Evolutionary conservation across 92 coral and sea anemone species (phyloP).

Genomic region (Phenganax marumi): DNA sequence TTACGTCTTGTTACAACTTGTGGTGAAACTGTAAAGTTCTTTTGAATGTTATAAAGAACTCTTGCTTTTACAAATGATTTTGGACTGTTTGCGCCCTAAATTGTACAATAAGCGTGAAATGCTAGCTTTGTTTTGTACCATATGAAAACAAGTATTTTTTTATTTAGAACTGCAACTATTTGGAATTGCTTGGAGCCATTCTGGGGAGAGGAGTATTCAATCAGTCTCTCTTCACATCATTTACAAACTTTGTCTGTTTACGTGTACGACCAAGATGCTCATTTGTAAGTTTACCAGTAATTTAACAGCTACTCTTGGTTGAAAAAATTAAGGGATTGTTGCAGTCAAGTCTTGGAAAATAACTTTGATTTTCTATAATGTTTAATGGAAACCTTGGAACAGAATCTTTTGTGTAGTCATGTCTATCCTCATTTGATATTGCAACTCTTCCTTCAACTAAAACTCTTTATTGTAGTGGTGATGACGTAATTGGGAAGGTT

Average conservation of each 20-base stretch:
- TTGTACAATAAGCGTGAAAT: too few relatives aligned
- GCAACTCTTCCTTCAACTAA: neutral
- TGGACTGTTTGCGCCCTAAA: too few relatives aligned
- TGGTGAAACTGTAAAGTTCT: too few relatives aligned
- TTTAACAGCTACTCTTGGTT: too few relatives aligned
- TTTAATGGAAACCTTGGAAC: too few relatives aligned
- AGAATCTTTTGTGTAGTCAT: too few relatives aligned
- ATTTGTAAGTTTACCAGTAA: slow-evolving; percentile 59
- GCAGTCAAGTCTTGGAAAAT: too few relatives aligned
- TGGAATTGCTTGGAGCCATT: slow-evolving; percentile 88
- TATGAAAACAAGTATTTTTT: neutral
- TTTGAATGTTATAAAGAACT: too few relatives aligned
- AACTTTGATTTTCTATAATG: too few relatives aligned
- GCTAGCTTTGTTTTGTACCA: neutral
- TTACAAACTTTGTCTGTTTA: slow-evolving; percentile 59
- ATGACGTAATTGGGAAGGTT: slow-evolving; percentile 85
- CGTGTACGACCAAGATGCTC: slow-evolving; percentile 82
- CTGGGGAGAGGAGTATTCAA: slow-evolving; percentile 94
- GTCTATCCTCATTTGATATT: neutral
- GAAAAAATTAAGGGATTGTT: too few relatives aligned
- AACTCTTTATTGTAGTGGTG: slow-evolving; percentile 52
- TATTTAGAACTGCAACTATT: slow-evolving; percentile 79
- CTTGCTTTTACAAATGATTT: too few relatives aligned
- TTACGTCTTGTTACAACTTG: too few relatives aligned
- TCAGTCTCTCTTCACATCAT: slow-evolving; percentile 41